These are phyloP conservation scores for Campoletis sonorensis DNA, from an alignment of 1,140 invertebrate genomes.

Conservation along the genomic window DNA sequence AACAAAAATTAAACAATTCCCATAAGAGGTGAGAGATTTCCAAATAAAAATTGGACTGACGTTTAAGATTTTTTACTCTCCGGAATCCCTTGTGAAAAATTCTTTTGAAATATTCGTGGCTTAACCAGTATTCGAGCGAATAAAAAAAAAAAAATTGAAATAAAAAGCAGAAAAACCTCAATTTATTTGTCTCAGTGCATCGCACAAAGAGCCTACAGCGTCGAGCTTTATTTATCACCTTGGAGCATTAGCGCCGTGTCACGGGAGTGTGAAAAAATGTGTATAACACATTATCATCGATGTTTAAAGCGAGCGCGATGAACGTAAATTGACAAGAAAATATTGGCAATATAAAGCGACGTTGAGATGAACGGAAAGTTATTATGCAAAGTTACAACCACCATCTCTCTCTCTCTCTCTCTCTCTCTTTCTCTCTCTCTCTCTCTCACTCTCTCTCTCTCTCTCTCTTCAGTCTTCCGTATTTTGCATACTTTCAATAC, in stretches of 20 bases:
- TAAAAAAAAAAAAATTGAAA: neutral
- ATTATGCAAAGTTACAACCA: slow-evolving; percentile 24
- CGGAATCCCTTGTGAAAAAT: neutral
- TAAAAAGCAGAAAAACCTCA: neutral
- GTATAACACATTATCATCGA: slow-evolving; percentile 19
- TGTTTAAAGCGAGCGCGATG: slow-evolving; percentile 8
- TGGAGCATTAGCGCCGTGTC: neutral
- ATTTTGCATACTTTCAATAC: neutral
- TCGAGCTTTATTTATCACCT: slow-evolving; percentile 12
- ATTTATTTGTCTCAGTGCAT: neutral
- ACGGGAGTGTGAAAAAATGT: slow-evolving; percentile 27
- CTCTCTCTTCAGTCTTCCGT: neutral
- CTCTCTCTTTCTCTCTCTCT: neutral
- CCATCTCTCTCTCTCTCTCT: neutral
- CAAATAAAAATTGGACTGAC: too few species aligned
- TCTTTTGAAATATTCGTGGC: neutral
- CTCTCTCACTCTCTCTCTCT: neutral
- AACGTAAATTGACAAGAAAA: slow-evolving; percentile 35
- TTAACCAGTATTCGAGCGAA: neutral
- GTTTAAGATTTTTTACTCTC: too few species aligned
- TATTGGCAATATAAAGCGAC: slow-evolving; percentile 34
- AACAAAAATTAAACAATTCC: neutral
- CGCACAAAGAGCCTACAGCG: neutral
- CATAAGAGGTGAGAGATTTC: too few species aligned
- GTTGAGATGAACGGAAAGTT: slow-evolving; percentile 26